A percentile compares a stretch with the other conserved stretches of the same genome.
Conservation (phyloP, 2,888 invertebrate genomes). For the Sussaba pulchella region DNA sequence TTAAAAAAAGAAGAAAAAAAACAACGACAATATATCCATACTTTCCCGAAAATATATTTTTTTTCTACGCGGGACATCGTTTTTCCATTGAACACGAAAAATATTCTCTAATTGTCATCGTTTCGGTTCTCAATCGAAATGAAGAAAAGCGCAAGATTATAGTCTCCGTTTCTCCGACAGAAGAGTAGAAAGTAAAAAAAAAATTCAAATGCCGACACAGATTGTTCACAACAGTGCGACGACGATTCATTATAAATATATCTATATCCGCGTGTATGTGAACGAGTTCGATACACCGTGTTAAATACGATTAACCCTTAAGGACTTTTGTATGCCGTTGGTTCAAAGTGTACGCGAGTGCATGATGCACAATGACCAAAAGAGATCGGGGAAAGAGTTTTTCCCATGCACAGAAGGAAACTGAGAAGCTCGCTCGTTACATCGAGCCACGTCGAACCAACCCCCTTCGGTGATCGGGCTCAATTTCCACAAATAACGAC, state of each 20-base stretch:
- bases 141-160: constrained; percentile 13
- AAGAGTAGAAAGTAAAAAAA: constrained; percentile 4
- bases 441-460: constrained; percentile 60
- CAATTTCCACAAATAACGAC: constrained; percentile 69
- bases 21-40: not conserved
- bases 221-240: constrained; percentile 19
- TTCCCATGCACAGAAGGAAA: constrained; percentile 53
- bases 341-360: too few relatives aligned
- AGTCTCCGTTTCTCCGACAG: constrained; percentile 1
- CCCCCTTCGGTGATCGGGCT: constrained; percentile 72
- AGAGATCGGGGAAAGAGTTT: constrained; percentile 51
- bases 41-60: constrained; percentile 11
- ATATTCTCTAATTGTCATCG: not conserved
- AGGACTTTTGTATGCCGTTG: constrained; percentile 47
- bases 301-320: constrained; percentile 58
- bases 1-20: too few relatives aligned
- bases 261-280: too few relatives aligned
- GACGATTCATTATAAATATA: constrained; percentile 12
- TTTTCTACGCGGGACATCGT: not conserved
- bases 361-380: constrained; percentile 27
- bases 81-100: not conserved
- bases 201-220: constrained; percentile 15
- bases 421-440: constrained; percentile 64
- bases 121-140: not conserved
- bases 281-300: constrained; percentile 63